These are phyloP conservation scores for Tragopan temminckii DNA, from an alignment of 2,797 vertebrate species.

Conservation along the genomic window DNA sequence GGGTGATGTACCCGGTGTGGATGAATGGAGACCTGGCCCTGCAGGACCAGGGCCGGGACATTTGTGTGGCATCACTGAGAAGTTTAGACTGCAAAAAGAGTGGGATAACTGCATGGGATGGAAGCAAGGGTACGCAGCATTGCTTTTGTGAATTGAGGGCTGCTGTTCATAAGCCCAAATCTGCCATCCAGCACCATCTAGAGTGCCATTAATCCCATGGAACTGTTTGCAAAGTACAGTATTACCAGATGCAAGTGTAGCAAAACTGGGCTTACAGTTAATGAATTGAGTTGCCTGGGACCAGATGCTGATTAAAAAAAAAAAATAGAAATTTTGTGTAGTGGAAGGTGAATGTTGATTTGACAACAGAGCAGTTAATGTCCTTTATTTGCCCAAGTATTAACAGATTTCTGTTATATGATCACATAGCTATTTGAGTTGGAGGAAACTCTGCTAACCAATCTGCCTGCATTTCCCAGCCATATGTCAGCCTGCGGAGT, in stretches of 20 bases:
- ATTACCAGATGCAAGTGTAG: not conserved
- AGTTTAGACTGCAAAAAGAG: not conserved
- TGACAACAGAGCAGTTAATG: not conserved
- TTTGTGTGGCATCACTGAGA: rapidly evolving
- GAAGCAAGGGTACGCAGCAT: not conserved
- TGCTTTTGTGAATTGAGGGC: not conserved
- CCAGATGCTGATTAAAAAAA: not conserved
- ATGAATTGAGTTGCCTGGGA: not conserved
- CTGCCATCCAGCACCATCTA: not conserved
- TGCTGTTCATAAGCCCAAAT: not conserved
- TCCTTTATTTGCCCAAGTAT: not conserved
- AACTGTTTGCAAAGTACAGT: not conserved
- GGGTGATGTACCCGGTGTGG: rapidly evolving
- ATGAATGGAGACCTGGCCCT: not conserved
- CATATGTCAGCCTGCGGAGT: not conserved
- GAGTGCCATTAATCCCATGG: not conserved
- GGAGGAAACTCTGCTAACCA: not conserved
- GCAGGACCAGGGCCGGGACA: rapidly evolving
- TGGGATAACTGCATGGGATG: not conserved
- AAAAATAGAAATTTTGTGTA: not conserved
- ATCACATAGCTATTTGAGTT: not conserved
- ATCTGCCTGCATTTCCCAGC: constrained; percentile 18
- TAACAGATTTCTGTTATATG: not conserved
- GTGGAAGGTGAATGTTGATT: not conserved
- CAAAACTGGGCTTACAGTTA: not conserved